Evolutionary conservation across 1,140 invertebrate genomes (phyloP).

Genomic region (Ceratosolen solmsi): DNA sequence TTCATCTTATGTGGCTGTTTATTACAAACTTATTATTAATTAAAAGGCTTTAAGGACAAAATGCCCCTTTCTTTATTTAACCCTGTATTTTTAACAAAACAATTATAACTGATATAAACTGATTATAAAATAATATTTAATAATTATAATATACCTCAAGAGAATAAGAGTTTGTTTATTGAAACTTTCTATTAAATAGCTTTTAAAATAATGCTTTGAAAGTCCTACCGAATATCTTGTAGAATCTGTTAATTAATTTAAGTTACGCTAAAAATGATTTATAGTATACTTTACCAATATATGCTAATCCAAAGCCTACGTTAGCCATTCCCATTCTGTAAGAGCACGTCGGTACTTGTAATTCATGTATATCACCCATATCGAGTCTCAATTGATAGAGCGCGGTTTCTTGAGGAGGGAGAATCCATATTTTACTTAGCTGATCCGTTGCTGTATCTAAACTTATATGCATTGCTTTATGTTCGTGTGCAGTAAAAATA

Average conservation of each 20-base stretch:
- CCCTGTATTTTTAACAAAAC: background rate
- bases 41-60: conserved; percentile 18
- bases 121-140: too few relatives aligned
- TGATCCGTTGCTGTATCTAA: conserved; percentile 71
- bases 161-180: background rate
- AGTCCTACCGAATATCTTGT: too few relatives aligned
- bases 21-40: too few relatives aligned
- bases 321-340: conserved; percentile 92
- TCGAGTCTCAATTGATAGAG: conserved; percentile 72
- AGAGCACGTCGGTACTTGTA: conserved; percentile 93
- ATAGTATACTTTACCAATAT: conserved; percentile 80
- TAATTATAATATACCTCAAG: too few relatives aligned
- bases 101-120: background rate
- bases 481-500: conserved; percentile 90
- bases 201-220: too few relatives aligned
- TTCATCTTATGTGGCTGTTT: too few relatives aligned
- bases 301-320: conserved; percentile 88
- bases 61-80: background rate
- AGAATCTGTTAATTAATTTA: background rate
- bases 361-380: conserved; percentile 81
- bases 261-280: background rate
- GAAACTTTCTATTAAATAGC: too few relatives aligned
- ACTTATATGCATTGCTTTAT: conserved; percentile 78
- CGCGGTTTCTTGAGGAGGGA: conserved; percentile 71
- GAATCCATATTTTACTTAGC: conserved; percentile 69